Percentiles rank a stretch among this genome's conserved stretches.
phyloP scores from a whole-genome alignment of 1,140 invertebrate genomes.

The Argopecten irradians region DNA sequence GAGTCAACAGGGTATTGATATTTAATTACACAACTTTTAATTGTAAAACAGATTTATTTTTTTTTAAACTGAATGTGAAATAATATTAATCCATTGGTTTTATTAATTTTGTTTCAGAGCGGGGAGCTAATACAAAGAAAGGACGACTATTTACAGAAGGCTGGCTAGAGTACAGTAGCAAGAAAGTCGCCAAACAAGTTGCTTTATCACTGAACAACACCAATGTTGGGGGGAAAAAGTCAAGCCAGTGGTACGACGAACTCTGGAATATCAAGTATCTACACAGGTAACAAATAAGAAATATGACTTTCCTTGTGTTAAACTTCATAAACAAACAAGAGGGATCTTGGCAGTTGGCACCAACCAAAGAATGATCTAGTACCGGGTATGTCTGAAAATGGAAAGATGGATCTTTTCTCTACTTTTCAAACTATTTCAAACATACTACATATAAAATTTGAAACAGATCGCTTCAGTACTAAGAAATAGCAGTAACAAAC shows the following conservation, averaged over 20 bases:
- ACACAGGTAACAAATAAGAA: slow-evolving; percentile 67
- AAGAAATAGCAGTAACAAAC: no score
- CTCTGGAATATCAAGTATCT: slow-evolving; percentile 98
- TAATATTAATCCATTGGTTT: not conserved
- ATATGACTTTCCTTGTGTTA: not conserved
- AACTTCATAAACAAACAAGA: not conserved
- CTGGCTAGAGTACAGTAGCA: slow-evolving; percentile 96
- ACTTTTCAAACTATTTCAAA: no score
- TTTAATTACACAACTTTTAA: no score
- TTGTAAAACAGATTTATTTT: no score
- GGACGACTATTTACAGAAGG: slow-evolving; percentile 89
- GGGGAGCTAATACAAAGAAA: slow-evolving; percentile 73
- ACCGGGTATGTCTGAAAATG: no score
- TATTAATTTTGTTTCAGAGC: slow-evolving; percentile 62
- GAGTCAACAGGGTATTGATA: no score
- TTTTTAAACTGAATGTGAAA: no score
- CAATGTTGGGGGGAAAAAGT: slow-evolving; percentile 89
- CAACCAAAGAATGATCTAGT: not conserved
- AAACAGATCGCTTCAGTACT: no score
- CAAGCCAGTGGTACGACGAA: slow-evolving; percentile 90
- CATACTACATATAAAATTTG: no score
- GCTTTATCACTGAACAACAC: slow-evolving; percentile 89
- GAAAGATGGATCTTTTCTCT: no score
- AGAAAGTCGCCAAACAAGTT: slow-evolving; percentile 91
- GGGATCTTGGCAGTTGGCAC: not conserved